phyloP scores from a whole-genome alignment of 30 jellyfish, hydroid and myxozoan genomes.

The Turritopsis dohrnii region DNA sequence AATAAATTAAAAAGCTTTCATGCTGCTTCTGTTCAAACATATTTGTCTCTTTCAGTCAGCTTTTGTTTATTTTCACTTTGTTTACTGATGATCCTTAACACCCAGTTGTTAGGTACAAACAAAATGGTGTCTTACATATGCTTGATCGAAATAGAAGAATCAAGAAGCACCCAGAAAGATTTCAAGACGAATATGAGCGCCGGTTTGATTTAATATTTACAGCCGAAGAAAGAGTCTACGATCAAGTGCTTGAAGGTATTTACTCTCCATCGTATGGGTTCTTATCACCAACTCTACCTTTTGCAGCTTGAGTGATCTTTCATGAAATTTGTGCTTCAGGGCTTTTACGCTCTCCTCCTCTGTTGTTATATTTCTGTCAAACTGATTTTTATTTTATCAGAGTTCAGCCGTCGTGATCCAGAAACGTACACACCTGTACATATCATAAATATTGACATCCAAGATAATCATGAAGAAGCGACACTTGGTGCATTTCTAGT shows the following conservation, averaged over 20 bases:
- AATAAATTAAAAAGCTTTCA: too few relatives aligned
- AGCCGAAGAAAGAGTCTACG: conserved; percentile 92
- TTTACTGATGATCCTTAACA: conserved; percentile 37
- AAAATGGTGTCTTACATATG: conserved; percentile 93
- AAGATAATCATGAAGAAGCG: conserved; percentile 97
- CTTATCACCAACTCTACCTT: too few relatives aligned
- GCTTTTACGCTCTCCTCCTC: too few relatives aligned
- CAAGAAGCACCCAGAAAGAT: conserved; percentile 75
- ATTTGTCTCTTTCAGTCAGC: background rate
- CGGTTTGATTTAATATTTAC: conserved; percentile 60
- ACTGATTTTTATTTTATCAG: too few relatives aligned
- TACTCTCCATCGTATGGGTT: background rate
- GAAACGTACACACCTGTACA: conserved; percentile 82
- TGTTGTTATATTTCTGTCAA: too few relatives aligned
- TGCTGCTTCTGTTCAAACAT: background rate
- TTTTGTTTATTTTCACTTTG: background rate
- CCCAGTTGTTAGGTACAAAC: conserved; percentile 72
- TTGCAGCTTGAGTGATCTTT: too few relatives aligned
- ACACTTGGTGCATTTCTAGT: conserved; percentile 84
- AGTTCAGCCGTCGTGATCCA: conserved; percentile 81
- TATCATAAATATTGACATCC: conserved; percentile 70
- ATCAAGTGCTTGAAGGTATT: conserved; percentile 93
- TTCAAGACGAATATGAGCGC: conserved; percentile 58
- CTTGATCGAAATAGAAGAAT: conserved; percentile 91
- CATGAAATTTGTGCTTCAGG: too few relatives aligned